Evolutionary conservation across 2,113 vertebrate genomes (phyloP), one percentile per base, ranked within the genome.

Genomic region (Oryzias javanicus): DNA sequence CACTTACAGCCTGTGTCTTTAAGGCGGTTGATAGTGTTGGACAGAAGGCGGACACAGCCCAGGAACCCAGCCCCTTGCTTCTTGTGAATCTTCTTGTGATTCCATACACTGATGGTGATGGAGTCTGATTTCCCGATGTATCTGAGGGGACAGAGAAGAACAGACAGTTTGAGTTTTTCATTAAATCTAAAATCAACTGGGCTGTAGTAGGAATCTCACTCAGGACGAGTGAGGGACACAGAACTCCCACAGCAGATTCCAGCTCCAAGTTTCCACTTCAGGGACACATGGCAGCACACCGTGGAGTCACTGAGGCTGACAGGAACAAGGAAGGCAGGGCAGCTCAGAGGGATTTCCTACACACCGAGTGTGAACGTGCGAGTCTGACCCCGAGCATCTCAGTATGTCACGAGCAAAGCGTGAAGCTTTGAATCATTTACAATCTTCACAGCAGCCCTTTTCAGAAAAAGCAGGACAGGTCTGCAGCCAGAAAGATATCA

Each of bases 11-110:
- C 97, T 65, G 97, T 99, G 92, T 99, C 97, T 93, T 98, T 99
- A 80, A 99, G 95, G 86, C 96, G 95, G 84, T 95, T 98, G 91
- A 99, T 99, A 29, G 95, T 94, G 0, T 98, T 98, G 76, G 96
- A 99, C 71, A 99, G 94, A 79, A 99, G 97, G 51, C 97, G 95
- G 59, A 99, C 95, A 73, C 97, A 99, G 77, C 97, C 97, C 79
- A 99, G 92, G 91, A 98, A 99, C 13, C 97, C 97, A 19, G 97
- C 97, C 54, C 97, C 97, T 87, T 99, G 97, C 82, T 99, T 99
- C 93, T 99, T 99, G 89, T 98, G 97, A 64, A 99, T 98, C 89
- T 99, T 99, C 92, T 99, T 99, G 88, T 98, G 96, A 86, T 99
- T 99, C 97, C 97, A 99, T 48, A 99, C 95, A 0, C 97, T 99